These are phyloP conservation scores for Amblyopsis hoosieri DNA, from an alignment of 2,797 vertebrate genomes.

Conservation along the genomic window DNA sequence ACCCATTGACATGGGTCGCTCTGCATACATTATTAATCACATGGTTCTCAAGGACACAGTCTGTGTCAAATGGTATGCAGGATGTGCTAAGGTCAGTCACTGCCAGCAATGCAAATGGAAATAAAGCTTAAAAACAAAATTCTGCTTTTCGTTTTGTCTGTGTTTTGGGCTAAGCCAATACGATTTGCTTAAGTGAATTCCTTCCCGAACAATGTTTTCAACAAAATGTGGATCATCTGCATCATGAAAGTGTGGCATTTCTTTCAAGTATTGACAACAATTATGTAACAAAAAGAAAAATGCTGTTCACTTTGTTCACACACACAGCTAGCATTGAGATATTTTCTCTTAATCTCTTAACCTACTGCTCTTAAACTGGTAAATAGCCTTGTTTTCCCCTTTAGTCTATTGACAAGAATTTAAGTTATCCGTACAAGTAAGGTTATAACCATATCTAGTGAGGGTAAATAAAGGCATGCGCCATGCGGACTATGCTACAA, in stretches of 20 bases:
- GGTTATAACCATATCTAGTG: conserved; percentile 22
- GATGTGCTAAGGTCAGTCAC: conserved; percentile 59
- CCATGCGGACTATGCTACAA: conserved; percentile 41
- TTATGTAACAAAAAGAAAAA: too few species aligned
- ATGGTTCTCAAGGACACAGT: conserved; percentile 64
- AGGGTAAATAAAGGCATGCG: conserved; percentile 21
- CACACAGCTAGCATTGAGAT: too few species aligned
- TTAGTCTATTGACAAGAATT: too few species aligned
- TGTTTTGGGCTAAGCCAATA: conserved; percentile 4
- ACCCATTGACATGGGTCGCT: conserved; percentile 60
- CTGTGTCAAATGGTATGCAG: conserved; percentile 71
- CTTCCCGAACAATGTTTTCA: conserved; percentile 23
- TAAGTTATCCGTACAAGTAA: too few species aligned
- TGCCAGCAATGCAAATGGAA: conserved; percentile 41
- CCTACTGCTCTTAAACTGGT: too few species aligned
- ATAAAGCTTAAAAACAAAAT: conserved; percentile 51
- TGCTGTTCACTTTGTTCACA: too few species aligned
- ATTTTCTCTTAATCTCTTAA: too few species aligned
- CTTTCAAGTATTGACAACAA: too few species aligned
- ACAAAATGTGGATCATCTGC: too few species aligned
- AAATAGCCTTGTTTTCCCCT: too few species aligned
- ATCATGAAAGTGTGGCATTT: too few species aligned
- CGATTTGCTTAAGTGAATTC: conserved; percentile 23
- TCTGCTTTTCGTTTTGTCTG: conserved; percentile 22
- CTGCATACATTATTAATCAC: conserved; percentile 76